phyloP scores from a whole-genome alignment of 2,113 vertebrate species.

The Gymnocephalus cernua region DNA sequence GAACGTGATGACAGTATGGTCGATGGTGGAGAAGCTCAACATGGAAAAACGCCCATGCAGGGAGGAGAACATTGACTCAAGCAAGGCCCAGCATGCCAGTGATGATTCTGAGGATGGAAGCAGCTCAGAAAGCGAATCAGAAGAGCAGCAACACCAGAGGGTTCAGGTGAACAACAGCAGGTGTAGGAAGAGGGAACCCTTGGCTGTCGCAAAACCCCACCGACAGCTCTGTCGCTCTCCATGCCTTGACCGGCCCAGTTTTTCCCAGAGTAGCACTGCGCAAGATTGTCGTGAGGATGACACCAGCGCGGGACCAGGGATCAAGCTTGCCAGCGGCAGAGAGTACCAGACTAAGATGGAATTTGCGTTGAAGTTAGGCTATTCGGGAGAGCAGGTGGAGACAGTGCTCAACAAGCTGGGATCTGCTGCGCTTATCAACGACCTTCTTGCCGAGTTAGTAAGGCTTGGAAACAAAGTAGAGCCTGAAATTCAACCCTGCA shows the following conservation, averaged over 20 bases:
- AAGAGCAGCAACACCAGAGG: conserved; percentile 82
- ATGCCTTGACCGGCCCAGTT: conserved; percentile 95
- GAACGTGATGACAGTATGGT: conserved; percentile 95
- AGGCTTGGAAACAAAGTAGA: conserved; percentile 96
- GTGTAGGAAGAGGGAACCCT: conserved; percentile 84
- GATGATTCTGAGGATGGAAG: conserved; percentile 92
- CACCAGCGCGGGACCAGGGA: conserved; percentile 53
- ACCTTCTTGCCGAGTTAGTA: conserved; percentile 95
- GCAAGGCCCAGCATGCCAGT: conserved; percentile 83
- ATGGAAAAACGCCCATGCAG: conserved; percentile 94
- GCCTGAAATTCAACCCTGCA: conserved; percentile 86
- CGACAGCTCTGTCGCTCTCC: conserved; percentile 97
- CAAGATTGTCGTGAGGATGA: conserved; percentile 88
- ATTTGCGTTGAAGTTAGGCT: conserved; percentile 97
- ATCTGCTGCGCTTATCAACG: conserved; percentile 94
- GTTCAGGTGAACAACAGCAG: conserved; percentile 61
- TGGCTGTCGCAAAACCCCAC: conserved; percentile 89
- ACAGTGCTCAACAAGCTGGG: conserved; percentile 95
- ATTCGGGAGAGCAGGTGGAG: conserved; percentile 95
- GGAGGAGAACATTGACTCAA: conserved; percentile 87
- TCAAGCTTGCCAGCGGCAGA: conserved; percentile 82
- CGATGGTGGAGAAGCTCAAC: conserved; percentile 91
- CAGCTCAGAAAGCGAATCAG: conserved; percentile 93
- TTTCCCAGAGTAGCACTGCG: conserved; percentile 93
- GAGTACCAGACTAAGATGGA: conserved; percentile 98